phyloP scores from a whole-genome alignment of 2,113 vertebrate species.

The Scalopus aquaticus region DNA sequence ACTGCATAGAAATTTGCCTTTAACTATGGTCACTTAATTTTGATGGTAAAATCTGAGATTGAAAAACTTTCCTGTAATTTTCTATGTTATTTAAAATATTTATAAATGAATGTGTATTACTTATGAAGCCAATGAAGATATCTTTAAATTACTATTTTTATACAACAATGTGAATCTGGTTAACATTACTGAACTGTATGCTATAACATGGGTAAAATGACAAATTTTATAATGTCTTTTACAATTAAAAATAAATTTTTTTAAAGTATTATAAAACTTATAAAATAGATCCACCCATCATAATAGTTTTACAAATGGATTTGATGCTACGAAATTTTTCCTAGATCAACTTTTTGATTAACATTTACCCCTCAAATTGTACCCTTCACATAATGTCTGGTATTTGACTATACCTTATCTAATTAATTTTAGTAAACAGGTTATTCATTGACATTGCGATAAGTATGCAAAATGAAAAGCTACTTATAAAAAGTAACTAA shows the following conservation, averaged over 20 bases:
- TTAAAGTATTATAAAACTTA: background rate
- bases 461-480: slow-evolving; percentile 18
- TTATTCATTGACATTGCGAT: background rate
- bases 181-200: background rate
- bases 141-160: slow-evolving; percentile 5
- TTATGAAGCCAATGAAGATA: background rate
- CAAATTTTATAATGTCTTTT: background rate
- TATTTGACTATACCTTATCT: slow-evolving; percentile 1
- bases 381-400: background rate
- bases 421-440: slow-evolving; percentile 42
- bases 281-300: background rate
- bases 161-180: background rate
- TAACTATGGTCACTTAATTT: slow-evolving; percentile 20
- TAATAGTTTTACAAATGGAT: background rate
- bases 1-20: background rate
- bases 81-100: slow-evolving; percentile 8
- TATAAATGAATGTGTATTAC: background rate
- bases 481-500: background rate
- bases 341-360: slow-evolving; percentile 3
- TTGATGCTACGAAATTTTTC: background rate
- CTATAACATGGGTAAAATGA: background rate
- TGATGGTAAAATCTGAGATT: background rate
- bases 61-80: slow-evolving; percentile 19
- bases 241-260: background rate
- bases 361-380: slow-evolving; percentile 21